Conservation (phyloP, 2,113 vertebrate genomes). For the Eudyptes chrysolophus region DNA sequence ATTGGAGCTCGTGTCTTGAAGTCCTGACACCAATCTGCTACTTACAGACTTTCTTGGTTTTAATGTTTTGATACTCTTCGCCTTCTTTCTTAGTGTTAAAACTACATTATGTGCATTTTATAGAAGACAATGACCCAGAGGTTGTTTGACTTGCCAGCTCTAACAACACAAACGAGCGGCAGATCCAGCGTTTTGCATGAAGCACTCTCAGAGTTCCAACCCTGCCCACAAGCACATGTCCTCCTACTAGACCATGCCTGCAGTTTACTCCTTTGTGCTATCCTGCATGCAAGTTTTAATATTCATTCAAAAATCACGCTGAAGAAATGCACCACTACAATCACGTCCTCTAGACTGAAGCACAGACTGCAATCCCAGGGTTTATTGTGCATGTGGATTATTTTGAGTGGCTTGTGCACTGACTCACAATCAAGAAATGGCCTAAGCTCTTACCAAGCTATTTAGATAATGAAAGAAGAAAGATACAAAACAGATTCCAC, state of each 20-base stretch:
- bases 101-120: neutral
- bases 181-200: neutral
- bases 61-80: neutral
- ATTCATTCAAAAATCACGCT: neutral
- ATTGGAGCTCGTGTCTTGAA: neutral
- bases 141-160: neutral
- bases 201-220: neutral
- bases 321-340: neutral
- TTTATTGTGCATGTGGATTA: neutral
- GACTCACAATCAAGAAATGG: neutral
- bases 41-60: neutral
- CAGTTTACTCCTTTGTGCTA: neutral
- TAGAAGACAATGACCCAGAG: neutral
- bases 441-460: neutral
- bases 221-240: neutral
- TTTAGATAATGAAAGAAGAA: conserved; percentile 1
- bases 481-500: neutral
- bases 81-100: neutral
- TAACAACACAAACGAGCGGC: rapidly evolving
- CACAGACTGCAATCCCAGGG: neutral
- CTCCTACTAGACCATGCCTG: neutral
- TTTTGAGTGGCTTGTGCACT: neutral
- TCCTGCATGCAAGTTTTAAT: neutral
- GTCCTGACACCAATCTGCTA: neutral
- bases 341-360: neutral